Percentiles rank a stretch among this genome's conserved stretches.
Conservation (phyloP, 2,113 vertebrate species). For the Bubo scandiacus region DNA sequence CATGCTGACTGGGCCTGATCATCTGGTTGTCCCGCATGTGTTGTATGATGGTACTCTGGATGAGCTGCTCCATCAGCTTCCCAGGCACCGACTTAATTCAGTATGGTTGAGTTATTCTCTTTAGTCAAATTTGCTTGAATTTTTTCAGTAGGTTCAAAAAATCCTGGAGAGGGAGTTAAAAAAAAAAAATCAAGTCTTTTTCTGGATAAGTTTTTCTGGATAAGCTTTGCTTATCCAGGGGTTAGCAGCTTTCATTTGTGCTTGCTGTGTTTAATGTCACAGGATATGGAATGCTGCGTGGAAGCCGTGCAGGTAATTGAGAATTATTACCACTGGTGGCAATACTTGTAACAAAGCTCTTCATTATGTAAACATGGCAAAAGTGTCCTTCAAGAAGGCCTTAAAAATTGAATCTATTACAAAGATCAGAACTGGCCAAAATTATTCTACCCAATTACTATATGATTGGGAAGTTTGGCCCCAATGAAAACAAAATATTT, state of each 20-base stretch:
- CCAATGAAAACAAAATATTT: background rate
- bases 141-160: background rate
- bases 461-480: background rate
- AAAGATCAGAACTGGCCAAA: background rate
- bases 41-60: no score
- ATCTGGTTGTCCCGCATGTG: no score
- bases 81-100: background rate
- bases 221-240: background rate
- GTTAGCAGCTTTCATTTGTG: background rate
- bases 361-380: background rate
- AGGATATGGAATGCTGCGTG: background rate
- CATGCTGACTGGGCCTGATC: no score
- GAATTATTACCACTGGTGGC: background rate
- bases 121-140: background rate
- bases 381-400: background rate
- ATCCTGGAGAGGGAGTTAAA: background rate
- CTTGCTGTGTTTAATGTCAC: background rate
- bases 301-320: background rate
- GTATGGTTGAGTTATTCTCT: background rate
- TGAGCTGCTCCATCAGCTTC: no score
- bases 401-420: background rate
- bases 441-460: background rate
- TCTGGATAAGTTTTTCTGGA: background rate
- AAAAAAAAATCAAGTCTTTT: accelerated
- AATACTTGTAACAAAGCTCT: background rate